Evolutionary conservation across 37 sponge, comb jelly and placozoan species (phyloP).

Genomic region (Axinella damicornis): DNA sequence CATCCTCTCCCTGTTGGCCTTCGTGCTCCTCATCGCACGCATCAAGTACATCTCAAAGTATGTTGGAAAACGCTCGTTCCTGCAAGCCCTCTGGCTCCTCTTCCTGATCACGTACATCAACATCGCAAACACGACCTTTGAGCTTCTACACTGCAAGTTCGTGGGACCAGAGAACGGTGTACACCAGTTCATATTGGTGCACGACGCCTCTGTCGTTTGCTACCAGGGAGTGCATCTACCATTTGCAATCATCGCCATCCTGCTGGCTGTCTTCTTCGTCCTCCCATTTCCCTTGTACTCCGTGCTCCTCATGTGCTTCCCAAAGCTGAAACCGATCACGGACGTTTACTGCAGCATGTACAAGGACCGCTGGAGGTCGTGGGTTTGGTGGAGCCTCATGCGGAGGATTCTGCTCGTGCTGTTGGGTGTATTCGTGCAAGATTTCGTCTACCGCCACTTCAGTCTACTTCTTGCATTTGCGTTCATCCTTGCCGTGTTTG

Average conservation of each 20-base stretch:
- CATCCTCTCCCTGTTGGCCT: slow-evolving; percentile 58
- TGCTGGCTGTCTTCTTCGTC: slow-evolving; percentile 31
- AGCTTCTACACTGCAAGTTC: slow-evolving; percentile 50
- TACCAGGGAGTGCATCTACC: slow-evolving; percentile 57
- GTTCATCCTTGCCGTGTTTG: slow-evolving; percentile 22
- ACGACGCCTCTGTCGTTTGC: slow-evolving; percentile 69
- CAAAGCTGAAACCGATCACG: slow-evolving; percentile 67
- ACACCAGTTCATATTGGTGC: slow-evolving; percentile 21
- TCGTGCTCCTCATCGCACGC: slow-evolving; percentile 22
- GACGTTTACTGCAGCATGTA: slow-evolving; percentile 66
- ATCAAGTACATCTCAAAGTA: slow-evolving; percentile 33
- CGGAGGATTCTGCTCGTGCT: slow-evolving; percentile 58
- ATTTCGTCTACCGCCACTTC: slow-evolving; percentile 40
- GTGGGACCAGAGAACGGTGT: slow-evolving; percentile 33
- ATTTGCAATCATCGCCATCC: slow-evolving; percentile 50
- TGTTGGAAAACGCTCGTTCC: slow-evolving; percentile 66
- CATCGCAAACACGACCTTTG: slow-evolving; percentile 63
- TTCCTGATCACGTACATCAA: slow-evolving; percentile 74
- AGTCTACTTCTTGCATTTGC: slow-evolving; percentile 25
- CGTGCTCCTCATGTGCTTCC: slow-evolving; percentile 12
- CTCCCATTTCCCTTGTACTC: slow-evolving; percentile 69
- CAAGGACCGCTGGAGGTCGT: slow-evolving; percentile 58
- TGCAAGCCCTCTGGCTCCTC: slow-evolving; percentile 74
- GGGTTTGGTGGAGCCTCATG: slow-evolving; percentile 48
- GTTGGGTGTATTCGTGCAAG: slow-evolving; percentile 65